phyloP scores from a whole-genome alignment of 1,140 invertebrate genomes.

The Theocolax elegans region DNA sequence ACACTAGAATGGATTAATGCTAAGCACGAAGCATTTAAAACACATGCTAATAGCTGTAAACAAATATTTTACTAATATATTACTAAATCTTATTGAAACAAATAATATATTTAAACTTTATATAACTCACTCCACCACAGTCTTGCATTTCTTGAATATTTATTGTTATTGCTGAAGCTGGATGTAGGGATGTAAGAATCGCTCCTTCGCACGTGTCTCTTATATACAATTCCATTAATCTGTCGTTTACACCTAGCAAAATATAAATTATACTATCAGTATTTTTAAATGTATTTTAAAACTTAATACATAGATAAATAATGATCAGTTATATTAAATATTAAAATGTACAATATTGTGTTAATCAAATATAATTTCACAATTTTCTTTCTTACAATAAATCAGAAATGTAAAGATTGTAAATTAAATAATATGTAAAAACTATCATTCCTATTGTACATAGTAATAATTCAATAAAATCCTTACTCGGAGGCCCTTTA shows the following conservation, averaged over 20 bases:
- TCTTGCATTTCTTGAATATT: constrained; percentile 90
- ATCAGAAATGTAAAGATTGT: no score
- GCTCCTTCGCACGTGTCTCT: constrained; percentile 80
- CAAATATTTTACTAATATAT: constrained; percentile 19
- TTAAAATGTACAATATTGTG: no score
- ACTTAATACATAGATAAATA: no score
- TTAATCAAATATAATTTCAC: no score
- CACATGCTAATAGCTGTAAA: constrained; percentile 78
- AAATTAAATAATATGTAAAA: no score
- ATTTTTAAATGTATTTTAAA: no score
- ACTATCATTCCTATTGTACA: no score
- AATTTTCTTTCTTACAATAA: no score
- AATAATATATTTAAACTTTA: constrained; percentile 16
- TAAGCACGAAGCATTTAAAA: constrained; percentile 84
- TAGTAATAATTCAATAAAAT: no score
- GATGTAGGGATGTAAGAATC: constrained; percentile 77
- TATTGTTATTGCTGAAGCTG: constrained; percentile 80
- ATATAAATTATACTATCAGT: no score
- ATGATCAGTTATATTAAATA: no score
- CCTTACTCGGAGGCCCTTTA: constrained; percentile 77
- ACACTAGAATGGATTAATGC: constrained; percentile 84
- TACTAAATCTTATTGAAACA: not conserved
- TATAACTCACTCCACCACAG: constrained; percentile 77
- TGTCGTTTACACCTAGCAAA: constrained; percentile 73
- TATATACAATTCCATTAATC: constrained; percentile 80